These are phyloP conservation scores for Aldrovandia affinis DNA, from an alignment of 2,797 vertebrate genomes.

Conservation along the genomic window DNA sequence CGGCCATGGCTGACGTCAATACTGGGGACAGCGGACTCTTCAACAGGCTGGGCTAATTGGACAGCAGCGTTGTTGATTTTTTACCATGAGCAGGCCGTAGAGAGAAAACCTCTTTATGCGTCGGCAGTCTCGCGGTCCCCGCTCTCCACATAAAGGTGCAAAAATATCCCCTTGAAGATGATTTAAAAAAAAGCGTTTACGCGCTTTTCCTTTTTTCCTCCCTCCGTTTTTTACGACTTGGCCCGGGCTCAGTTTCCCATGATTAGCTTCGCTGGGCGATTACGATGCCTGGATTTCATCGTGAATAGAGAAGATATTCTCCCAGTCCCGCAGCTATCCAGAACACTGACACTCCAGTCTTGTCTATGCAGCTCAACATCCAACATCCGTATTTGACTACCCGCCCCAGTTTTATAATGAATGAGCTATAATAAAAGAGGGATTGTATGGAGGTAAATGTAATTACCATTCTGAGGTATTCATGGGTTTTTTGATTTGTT, in stretches of 20 bases:
- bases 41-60: conserved; percentile 18
- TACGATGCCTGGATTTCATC: conserved; percentile 50
- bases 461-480: conserved; percentile 37
- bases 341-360: conserved; percentile 29
- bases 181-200: conserved; percentile 35
- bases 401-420: conserved; percentile 5
- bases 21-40: background rate
- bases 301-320: conserved; percentile 44
- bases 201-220: too few species aligned
- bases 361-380: background rate
- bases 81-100: background rate
- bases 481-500: conserved; percentile 51
- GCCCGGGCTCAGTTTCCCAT: conserved; percentile 37
- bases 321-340: conserved; percentile 34
- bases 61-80: conserved; percentile 22
- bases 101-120: conserved; percentile 37
- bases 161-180: conserved; percentile 19
- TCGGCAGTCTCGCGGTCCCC: conserved; percentile 40
- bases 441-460: conserved; percentile 33
- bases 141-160: conserved; percentile 32
- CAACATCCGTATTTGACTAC: background rate
- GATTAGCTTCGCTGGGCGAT: conserved; percentile 46
- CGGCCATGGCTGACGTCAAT: conserved; percentile 23
- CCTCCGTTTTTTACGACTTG: conserved; percentile 45
- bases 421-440: conserved; percentile 29